Evolutionary conservation across 2,888 invertebrate genomes (phyloP), one percentile per base, ranked within the genome.

Genomic region (Nycteola revayana): DNA sequence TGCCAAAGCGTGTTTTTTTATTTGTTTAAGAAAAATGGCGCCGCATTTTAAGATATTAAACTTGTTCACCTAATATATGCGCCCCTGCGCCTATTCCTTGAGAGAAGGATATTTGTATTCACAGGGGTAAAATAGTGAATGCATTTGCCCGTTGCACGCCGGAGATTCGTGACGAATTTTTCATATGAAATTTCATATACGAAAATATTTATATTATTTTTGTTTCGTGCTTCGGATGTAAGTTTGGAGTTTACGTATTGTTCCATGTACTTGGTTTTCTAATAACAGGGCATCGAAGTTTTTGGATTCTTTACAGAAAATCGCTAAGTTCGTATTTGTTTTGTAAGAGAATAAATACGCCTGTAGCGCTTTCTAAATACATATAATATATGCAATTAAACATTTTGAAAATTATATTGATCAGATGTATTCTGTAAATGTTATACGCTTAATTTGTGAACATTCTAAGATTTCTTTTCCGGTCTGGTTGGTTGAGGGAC

Each of bases 21-120:
- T 56, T 54, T 53, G 45, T 37, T 37, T 21, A 26, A 36, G 40
- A 62, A 62, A 59, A 58, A 64, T 60, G 46, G 48, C 53, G 46
- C 49, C 49, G 51, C 56, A 66, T 74, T 75, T 74, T 67, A 70
- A 67, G 66, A 70, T 75, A 74, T 76, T 75, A 74, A 73, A 69
- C 61, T 66, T 64, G 55, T 66, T 60, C 56, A 32, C 55, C 62
- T 71, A 74, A 77, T 68, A 67, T 72, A 75, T 71, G 66, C 69
- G 45, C 56, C 60, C 58, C 48, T 45, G 53, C 49, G 64, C 64
- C 67, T 72, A 69, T 71, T 52, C 66, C 52, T 35, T 45, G 49
- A 49, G 63, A 71, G 65, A 51, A 61, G 68, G 61, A 60, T 56
- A 77, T 79, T 79, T 78, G 77, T 79, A 79, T 79, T 79, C 79